A percentile compares a stretch with the other conserved stretches of the same genome.
Conservation (phyloP, 2,113 vertebrate species). For the Apteryx mantelli region DNA sequence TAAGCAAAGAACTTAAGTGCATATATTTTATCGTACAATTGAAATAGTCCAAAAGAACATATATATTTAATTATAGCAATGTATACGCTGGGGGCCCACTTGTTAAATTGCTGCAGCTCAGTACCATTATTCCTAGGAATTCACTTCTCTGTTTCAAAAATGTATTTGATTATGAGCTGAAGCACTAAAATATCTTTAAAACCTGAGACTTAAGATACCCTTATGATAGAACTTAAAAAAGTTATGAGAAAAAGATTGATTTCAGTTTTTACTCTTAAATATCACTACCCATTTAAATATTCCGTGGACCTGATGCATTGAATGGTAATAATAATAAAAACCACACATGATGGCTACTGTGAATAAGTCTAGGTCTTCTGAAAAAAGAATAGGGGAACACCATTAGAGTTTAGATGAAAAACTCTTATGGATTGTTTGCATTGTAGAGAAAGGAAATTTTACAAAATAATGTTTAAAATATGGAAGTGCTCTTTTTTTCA, state of each 20-base stretch:
- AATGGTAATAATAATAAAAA: not conserved
- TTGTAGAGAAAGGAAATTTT: not conserved
- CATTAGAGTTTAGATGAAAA: not conserved
- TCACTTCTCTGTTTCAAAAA: not conserved
- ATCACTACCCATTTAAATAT: not conserved
- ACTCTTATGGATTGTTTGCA: not conserved
- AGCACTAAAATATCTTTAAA: not conserved
- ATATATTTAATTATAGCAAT: not conserved
- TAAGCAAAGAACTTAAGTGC: slow-evolving; percentile 3
- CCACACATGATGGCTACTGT: not conserved
- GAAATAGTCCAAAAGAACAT: not conserved
- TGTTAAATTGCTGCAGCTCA: not conserved
- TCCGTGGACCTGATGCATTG: not conserved
- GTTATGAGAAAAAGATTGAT: not conserved
- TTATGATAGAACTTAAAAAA: not conserved
- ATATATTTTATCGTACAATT: not conserved
- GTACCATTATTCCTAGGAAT: not conserved
- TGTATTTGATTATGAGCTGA: not conserved
- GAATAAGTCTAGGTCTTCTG: not conserved
- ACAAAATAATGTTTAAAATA: not conserved
- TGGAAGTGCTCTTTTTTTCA: not conserved
- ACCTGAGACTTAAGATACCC: not conserved
- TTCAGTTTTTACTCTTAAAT: not conserved
- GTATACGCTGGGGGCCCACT: not conserved
- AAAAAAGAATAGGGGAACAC: not conserved